Evolutionary conservation across 2,888 invertebrate genomes (phyloP).

Genomic region (Thera britannica): DNA sequence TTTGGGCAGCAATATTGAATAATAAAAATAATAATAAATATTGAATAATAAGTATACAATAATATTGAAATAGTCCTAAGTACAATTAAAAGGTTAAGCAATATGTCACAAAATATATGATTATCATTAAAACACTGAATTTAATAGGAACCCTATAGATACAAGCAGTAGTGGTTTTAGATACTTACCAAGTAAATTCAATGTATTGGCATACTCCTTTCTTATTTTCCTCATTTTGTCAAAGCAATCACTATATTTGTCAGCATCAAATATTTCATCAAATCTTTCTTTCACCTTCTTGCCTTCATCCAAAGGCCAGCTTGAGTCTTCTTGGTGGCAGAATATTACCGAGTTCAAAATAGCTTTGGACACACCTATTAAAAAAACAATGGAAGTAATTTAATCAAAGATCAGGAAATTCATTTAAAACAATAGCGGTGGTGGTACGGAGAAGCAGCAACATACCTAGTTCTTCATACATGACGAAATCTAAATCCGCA

Average conservation of each 20-base stretch:
- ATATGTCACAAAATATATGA: neutral
- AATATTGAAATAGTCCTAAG: too few species aligned
- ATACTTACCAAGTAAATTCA: constrained; percentile 82
- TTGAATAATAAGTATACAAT: too few species aligned
- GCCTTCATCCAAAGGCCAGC: constrained; percentile 98
- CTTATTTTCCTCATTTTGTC: constrained; percentile 88
- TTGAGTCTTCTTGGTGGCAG: constrained; percentile 99
- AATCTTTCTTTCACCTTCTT: constrained; percentile 97
- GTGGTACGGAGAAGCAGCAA: constrained; percentile 10
- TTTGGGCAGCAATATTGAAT: too few species aligned
- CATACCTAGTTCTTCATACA: constrained; percentile 86
- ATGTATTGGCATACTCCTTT: constrained; percentile 83
- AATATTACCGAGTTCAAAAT: constrained; percentile 98
- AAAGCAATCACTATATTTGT: constrained; percentile 95
- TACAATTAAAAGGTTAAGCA: too few species aligned
- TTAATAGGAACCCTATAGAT: neutral
- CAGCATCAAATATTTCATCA: constrained; percentile 99
- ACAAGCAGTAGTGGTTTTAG: neutral
- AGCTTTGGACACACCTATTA: constrained; percentile 94
- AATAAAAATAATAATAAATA: too few species aligned
- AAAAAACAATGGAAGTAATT: constrained; percentile 45
- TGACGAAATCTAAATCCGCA: constrained; percentile 89
- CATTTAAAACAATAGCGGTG: neutral
- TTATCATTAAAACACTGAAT: neutral
- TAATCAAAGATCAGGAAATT: neutral